Evolutionary conservation across 1,140 invertebrate species (phyloP).

Genomic region (Bombus superbus): DNA sequence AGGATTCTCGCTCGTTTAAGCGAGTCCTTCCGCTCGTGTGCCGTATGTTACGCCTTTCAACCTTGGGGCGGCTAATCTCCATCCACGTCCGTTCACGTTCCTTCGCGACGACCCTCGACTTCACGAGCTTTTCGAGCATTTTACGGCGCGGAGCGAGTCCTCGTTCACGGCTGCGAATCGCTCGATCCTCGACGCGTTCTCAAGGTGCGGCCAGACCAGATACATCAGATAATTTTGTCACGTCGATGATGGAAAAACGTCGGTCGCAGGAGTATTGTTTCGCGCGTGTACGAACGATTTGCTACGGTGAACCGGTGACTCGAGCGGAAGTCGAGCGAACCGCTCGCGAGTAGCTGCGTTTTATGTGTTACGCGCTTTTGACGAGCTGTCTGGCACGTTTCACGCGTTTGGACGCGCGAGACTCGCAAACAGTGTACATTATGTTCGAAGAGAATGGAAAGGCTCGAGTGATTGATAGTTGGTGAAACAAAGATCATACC

Average conservation of each 20-base stretch:
- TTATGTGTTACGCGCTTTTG: conserved; percentile 4
- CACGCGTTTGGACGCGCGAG: neutral
- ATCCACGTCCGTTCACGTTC: neutral
- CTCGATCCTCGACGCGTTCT: conserved; percentile 27
- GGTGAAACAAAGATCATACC: neutral
- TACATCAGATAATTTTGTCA: neutral
- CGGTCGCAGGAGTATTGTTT: conserved; percentile 18
- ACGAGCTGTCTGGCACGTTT: conserved; percentile 7
- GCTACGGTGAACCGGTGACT: conserved; percentile 12
- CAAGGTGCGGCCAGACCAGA: neutral
- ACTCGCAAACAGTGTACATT: neutral
- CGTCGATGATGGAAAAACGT: conserved; percentile 10
- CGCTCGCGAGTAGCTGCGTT: neutral
- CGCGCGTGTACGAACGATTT: neutral
- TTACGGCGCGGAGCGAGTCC: conserved; percentile 26
- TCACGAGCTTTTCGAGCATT: conserved; percentile 50
- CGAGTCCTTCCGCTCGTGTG: conserved; percentile 50
- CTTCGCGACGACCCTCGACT: neutral
- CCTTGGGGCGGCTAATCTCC: conserved; percentile 30
- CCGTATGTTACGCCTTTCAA: conserved; percentile 54
- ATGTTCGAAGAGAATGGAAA: neutral
- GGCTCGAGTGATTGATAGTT: neutral
- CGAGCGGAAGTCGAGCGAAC: conserved; percentile 27
- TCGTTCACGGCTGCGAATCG: neutral
- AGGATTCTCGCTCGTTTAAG: conserved; percentile 28